A percentile compares a stretch with the other conserved stretches of the same genome.
These are phyloP conservation scores for Tamandua tetradactyla DNA, from an alignment of 2,797 vertebrate genomes.

Conservation along the genomic window DNA sequence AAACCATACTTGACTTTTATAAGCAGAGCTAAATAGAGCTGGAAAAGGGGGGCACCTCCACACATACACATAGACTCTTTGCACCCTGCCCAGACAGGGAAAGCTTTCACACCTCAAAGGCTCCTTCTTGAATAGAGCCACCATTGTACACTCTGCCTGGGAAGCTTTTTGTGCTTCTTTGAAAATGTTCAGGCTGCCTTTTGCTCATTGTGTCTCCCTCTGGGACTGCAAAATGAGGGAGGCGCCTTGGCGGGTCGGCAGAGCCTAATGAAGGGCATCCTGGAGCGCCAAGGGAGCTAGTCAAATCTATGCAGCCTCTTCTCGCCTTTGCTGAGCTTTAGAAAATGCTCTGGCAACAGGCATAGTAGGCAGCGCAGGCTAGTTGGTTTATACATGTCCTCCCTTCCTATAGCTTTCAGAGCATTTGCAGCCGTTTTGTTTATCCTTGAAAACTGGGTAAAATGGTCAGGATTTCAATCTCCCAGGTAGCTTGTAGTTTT, in stretches of 20 bases:
- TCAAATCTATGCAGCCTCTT: not conserved
- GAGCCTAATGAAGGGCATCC: not conserved
- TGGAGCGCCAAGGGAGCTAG: not conserved
- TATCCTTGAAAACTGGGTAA: too few relatives aligned
- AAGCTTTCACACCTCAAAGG: conserved; percentile 44
- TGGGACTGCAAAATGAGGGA: not conserved
- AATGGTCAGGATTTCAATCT: not conserved
- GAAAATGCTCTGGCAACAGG: accelerated
- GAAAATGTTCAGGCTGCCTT: not conserved
- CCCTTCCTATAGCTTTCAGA: not conserved
- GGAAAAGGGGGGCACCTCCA: not conserved
- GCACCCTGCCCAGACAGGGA: not conserved
- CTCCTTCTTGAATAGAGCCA: not conserved
- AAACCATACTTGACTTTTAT: not conserved
- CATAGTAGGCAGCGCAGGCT: accelerated
- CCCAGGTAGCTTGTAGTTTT: not conserved
- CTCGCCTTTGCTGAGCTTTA: accelerated
- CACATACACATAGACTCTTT: not conserved
- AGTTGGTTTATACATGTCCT: accelerated
- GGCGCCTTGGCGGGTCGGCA: accelerated
- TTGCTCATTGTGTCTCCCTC: not conserved
- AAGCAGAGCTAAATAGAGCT: conserved; percentile 1
- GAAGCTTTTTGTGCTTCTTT: not conserved
- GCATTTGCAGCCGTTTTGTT: accelerated
- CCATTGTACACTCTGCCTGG: not conserved